phyloP scores from a whole-genome alignment of 2,888 invertebrate species.

The Xestobium rufovillosum region DNA sequence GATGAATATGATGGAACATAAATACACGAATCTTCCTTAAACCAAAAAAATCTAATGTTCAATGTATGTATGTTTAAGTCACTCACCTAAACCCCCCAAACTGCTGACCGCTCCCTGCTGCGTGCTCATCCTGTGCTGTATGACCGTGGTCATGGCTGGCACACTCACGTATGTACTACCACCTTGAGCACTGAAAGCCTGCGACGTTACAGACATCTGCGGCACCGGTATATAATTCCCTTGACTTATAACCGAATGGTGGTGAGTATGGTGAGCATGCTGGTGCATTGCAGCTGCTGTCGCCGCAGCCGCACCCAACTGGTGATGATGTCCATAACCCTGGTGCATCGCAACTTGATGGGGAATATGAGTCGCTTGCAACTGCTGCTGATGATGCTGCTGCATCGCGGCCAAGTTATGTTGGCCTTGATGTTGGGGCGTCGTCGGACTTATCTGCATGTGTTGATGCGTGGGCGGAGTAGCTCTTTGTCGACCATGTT shows the following conservation, averaged over 20 bases:
- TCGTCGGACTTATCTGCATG: constrained; percentile 37
- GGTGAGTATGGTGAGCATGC: constrained; percentile 38
- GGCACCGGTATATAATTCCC: constrained; percentile 48
- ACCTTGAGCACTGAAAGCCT: constrained; percentile 47
- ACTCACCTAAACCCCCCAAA: constrained; percentile 28
- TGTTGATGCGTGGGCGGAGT: constrained; percentile 36
- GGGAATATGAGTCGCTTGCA: constrained; percentile 31
- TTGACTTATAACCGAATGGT: constrained; percentile 43
- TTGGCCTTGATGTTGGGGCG: constrained; percentile 29
- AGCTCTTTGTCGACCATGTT: constrained; percentile 33
- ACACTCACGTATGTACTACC: constrained; percentile 57
- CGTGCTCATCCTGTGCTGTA: constrained; percentile 43
- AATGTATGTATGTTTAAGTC: too few relatives aligned
- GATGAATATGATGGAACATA: too few relatives aligned
- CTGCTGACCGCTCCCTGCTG: constrained; percentile 41
- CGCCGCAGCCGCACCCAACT: constrained; percentile 38
- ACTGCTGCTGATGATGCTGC: constrained; percentile 38
- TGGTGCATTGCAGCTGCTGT: constrained; percentile 37
- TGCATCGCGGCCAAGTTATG: constrained; percentile 29
- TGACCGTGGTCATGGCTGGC: constrained; percentile 53
- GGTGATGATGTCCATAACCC: constrained; percentile 37
- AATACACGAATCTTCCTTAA: too few relatives aligned
- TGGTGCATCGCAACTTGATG: constrained; percentile 42
- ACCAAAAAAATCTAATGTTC: too few relatives aligned
- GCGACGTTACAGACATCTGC: constrained; percentile 52